Conservation (phyloP, 2,797 vertebrate genomes). For the Pseudochromis fuscus region DNA sequence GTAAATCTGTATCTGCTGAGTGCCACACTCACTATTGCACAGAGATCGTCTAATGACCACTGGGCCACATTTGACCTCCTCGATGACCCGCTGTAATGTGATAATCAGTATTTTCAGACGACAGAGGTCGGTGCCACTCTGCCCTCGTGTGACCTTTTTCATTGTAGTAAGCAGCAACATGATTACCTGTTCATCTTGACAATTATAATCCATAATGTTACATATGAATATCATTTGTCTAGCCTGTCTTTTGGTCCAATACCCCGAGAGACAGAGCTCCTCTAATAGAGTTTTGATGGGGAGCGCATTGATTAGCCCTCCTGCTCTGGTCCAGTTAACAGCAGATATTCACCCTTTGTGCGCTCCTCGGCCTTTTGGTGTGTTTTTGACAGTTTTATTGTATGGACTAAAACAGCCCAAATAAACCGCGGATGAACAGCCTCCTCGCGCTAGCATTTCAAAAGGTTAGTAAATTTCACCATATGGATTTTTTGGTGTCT, state of each 20-base stretch:
- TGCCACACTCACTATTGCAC: conserved; percentile 75
- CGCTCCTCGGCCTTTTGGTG: conserved; percentile 43
- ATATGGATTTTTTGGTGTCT: conserved; percentile 85
- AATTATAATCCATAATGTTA: conserved; percentile 79
- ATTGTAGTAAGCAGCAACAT: conserved; percentile 50
- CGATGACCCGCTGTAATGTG: conserved; percentile 52
- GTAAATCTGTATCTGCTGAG: conserved; percentile 55
- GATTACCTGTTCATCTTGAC: conserved; percentile 76
- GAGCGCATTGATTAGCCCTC: conserved; percentile 76
- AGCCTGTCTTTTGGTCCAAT: conserved; percentile 22
- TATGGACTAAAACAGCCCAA: conserved; percentile 71
- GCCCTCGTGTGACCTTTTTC: conserved; percentile 71
- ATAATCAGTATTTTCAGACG: conserved; percentile 64
- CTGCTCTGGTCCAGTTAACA: conserved; percentile 61
- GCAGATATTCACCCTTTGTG: conserved; percentile 72
- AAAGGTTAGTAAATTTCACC: conserved; percentile 86
- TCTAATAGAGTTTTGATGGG: conserved; percentile 73
- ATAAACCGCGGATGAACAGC: conserved; percentile 76
- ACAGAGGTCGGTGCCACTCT: conserved; percentile 63
- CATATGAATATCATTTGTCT: conserved; percentile 80
- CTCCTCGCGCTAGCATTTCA: conserved; percentile 68
- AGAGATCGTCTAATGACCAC: conserved; percentile 84
- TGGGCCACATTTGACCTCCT: conserved; percentile 81
- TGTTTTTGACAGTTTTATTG: conserved; percentile 84
- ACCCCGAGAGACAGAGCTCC: conserved; percentile 35